Evolutionary conservation across 92 coral and sea anemone species (phyloP).

Genomic region (Chrysogorgia sp.): DNA sequence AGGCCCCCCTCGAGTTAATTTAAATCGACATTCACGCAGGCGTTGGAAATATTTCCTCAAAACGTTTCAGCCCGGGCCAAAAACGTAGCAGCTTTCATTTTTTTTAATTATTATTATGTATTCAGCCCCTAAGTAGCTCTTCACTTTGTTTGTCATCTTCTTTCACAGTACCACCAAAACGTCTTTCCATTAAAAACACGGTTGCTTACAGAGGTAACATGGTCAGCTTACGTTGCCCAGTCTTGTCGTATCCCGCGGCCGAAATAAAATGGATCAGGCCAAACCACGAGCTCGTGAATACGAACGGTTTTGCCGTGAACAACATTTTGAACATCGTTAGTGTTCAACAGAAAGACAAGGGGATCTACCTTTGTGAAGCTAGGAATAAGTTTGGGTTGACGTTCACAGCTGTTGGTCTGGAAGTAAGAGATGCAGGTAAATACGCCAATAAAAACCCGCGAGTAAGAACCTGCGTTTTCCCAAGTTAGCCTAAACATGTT

Average conservation of each 20-base stretch:
- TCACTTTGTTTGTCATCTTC: too few relatives aligned
- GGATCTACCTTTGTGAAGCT: conserved; percentile 32
- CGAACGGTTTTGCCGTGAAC: background rate
- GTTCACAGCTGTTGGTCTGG: conserved; percentile 6
- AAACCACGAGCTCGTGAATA: background rate
- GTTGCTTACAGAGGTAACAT: background rate
- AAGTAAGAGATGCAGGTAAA: conserved; percentile 15
- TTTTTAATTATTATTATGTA: too few relatives aligned
- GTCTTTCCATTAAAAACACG: background rate
- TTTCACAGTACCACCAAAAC: conserved; percentile 2
- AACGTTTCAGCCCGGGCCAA: too few relatives aligned
- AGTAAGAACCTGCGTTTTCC: too few relatives aligned
- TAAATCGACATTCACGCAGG: too few relatives aligned
- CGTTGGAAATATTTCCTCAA: too few relatives aligned
- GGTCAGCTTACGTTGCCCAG: conserved; percentile 1
- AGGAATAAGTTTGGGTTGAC: conserved; percentile 31
- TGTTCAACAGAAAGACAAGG: conserved; percentile 3
- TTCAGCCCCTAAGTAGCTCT: too few relatives aligned
- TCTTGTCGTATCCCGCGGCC: background rate
- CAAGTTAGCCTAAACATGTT: too few relatives aligned
- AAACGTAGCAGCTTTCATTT: too few relatives aligned
- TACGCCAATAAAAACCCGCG: too few relatives aligned
- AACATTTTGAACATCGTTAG: background rate
- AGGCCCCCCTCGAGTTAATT: too few relatives aligned
- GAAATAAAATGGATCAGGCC: background rate